Percentiles rank a stretch among this genome's conserved stretches.
Evolutionary conservation across 2,797 vertebrate genomes (phyloP).

Genomic region (Scyliorhinus canicula): DNA sequence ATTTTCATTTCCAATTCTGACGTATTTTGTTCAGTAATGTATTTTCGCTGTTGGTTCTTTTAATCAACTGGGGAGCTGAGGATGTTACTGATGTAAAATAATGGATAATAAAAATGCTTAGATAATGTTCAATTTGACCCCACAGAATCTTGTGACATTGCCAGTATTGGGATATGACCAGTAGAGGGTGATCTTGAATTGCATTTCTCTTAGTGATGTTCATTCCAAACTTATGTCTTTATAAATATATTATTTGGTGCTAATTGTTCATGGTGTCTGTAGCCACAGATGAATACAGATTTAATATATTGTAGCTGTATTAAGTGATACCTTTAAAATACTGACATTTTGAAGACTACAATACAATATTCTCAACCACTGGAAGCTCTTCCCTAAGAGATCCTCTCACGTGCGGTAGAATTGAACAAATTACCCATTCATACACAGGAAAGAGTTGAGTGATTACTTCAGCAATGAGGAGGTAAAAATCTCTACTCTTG

Average conservation of each 20-base stretch:
- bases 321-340: background rate
- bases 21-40: background rate
- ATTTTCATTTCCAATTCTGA: background rate
- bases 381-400: background rate
- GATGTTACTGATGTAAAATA: background rate
- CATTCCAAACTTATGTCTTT: background rate
- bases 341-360: background rate
- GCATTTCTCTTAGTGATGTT: background rate
- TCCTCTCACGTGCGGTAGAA: background rate
- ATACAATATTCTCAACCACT: background rate
- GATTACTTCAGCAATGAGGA: background rate
- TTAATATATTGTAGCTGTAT: background rate
- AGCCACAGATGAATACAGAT: background rate
- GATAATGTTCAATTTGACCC: background rate
- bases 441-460: background rate
- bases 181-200: constrained; percentile 21
- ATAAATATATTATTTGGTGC: background rate
- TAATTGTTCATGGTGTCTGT: background rate
- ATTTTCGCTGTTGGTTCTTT: background rate
- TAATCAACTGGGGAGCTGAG: background rate
- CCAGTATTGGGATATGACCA: background rate
- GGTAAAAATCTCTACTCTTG: background rate
- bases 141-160: background rate
- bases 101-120: background rate
- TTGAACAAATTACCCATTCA: background rate